Evolutionary conservation across 2,888 invertebrate genomes (phyloP).

Genomic region (Thymelicus sylvestris): DNA sequence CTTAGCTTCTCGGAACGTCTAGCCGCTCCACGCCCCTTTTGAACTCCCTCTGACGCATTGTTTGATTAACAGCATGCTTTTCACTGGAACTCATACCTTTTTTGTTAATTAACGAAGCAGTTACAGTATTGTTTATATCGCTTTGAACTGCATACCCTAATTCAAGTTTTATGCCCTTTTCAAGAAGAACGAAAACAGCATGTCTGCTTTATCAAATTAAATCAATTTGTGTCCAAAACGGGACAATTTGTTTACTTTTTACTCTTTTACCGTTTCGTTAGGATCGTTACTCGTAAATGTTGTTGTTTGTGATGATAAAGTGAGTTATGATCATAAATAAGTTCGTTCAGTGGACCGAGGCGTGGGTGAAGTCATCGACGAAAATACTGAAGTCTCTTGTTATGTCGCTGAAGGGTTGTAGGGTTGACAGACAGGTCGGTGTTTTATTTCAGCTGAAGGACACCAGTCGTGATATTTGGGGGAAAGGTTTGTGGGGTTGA

Average conservation of each 20-base stretch:
- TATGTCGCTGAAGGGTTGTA: slow-evolving; percentile 28
- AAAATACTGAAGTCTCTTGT: slow-evolving; percentile 51
- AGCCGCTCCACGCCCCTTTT: slow-evolving; percentile 36
- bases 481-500: neutral
- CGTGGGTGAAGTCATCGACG: slow-evolving; percentile 73
- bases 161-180: slow-evolving; percentile 17
- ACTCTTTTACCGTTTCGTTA: slow-evolving; percentile 28
- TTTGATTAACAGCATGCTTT: slow-evolving; percentile 50
- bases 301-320: slow-evolving; percentile 51
- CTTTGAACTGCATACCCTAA: neutral
- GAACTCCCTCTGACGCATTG: slow-evolving; percentile 41
- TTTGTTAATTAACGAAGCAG: slow-evolving; percentile 27
- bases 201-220: slow-evolving; percentile 19
- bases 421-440: slow-evolving; percentile 36
- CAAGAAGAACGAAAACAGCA: slow-evolving; percentile 22
- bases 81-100: slow-evolving; percentile 43
- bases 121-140: slow-evolving; percentile 25
- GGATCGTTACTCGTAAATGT: slow-evolving; percentile 44
- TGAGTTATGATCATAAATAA: slow-evolving; percentile 60
- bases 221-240: slow-evolving; percentile 32
- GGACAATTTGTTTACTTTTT: slow-evolving; percentile 19
- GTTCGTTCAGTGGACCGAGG: slow-evolving; percentile 49
- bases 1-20: slow-evolving; percentile 36
- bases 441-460: neutral
- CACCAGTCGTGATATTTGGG: neutral